phyloP scores from a whole-genome alignment of 1,140 invertebrate genomes.

The Melanaphis sacchari region DNA sequence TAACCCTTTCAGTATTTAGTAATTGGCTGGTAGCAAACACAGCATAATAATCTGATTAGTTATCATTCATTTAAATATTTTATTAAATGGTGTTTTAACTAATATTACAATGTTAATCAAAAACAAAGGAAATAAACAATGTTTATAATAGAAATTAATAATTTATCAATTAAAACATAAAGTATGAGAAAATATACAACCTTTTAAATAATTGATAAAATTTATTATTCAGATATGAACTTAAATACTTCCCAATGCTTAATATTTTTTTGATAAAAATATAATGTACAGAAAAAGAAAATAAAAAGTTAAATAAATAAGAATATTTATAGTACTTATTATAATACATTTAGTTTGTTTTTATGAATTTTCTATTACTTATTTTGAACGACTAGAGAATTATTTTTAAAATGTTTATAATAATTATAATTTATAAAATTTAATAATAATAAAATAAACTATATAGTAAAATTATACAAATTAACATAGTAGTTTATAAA shows the following conservation, averaged over 20 bases:
- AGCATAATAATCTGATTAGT: neutral
- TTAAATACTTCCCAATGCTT: neutral
- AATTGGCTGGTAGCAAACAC: neutral
- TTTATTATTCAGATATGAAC: neutral
- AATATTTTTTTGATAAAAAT: neutral
- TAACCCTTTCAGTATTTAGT: neutral
- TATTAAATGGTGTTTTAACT: neutral
- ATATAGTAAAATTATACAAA: conserved; percentile 37
- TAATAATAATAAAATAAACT: neutral
- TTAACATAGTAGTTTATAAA: conserved; percentile 17
- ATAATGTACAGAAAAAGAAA: neutral
- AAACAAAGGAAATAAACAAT: too few species aligned
- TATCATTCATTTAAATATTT: neutral
- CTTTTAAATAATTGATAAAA: neutral
- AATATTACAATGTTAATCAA: neutral
- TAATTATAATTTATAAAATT: neutral
- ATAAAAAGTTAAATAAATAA: neutral
- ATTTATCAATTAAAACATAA: neutral
- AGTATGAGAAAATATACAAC: neutral
- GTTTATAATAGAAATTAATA: neutral
- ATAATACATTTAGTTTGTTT: neutral
- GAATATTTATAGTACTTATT: neutral
- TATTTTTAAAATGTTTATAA: neutral
- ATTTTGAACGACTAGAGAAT: neutral
- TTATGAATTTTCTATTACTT: neutral